Evolutionary conservation across 2,888 invertebrate species (phyloP).

Genomic region (Drosophila pseudotakahashii): DNA sequence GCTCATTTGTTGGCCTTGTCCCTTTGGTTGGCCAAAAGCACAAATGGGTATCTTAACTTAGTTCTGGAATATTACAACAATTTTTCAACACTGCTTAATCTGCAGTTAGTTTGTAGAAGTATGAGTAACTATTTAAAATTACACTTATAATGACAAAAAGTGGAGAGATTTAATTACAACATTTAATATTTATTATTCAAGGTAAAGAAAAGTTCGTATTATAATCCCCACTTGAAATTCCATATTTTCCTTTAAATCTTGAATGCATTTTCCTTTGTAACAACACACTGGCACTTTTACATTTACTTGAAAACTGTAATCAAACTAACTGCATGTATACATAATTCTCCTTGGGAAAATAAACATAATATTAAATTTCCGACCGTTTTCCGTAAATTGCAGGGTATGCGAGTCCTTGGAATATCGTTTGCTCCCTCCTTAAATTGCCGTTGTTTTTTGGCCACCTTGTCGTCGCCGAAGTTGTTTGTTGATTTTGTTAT

Average conservation of each 20-base stretch:
- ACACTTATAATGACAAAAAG: background rate
- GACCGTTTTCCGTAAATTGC: constrained; percentile 24
- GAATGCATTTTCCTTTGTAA: no score
- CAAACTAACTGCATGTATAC: constrained; percentile 30
- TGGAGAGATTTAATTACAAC: no score
- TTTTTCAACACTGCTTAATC: background rate
- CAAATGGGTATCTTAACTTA: constrained; percentile 34
- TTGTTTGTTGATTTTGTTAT: constrained; percentile 66
- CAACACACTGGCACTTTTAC: no score
- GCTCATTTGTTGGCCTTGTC: constrained; percentile 63
- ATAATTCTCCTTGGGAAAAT: constrained; percentile 29
- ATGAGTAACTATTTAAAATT: no score
- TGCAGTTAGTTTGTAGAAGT: background rate
- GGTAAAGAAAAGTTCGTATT: no score
- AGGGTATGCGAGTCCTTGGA: constrained; percentile 44
- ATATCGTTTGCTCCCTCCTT: background rate
- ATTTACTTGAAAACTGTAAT: constrained; percentile 23
- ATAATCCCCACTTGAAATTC: no score
- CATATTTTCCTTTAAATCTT: no score
- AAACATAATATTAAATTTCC: constrained; percentile 18
- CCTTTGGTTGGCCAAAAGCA: constrained; percentile 10
- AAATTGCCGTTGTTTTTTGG: constrained; percentile 14
- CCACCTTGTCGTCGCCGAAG: constrained; percentile 41
- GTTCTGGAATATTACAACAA: background rate
- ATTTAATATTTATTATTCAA: no score